These are phyloP conservation scores for Heliconius erato DNA, from an alignment of 2,888 invertebrate species.

Conservation along the genomic window DNA sequence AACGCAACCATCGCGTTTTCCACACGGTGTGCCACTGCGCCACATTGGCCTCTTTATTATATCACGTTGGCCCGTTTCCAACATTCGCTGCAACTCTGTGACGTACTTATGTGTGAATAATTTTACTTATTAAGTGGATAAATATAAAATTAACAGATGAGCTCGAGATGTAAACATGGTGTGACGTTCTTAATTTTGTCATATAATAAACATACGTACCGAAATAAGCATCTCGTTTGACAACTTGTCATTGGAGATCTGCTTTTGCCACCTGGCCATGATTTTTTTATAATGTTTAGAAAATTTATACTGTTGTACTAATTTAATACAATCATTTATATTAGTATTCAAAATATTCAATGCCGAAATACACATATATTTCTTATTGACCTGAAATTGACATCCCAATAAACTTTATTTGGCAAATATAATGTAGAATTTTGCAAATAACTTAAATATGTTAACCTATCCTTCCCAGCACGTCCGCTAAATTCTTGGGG, in stretches of 20 bases:
- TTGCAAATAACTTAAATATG: too few relatives aligned
- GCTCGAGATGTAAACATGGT: background rate
- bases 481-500: too few relatives aligned
- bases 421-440: background rate
- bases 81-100: slow-evolving; percentile 8
- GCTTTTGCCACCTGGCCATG: background rate
- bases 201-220: background rate
- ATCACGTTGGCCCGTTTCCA: slow-evolving; percentile 11
- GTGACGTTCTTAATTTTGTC: background rate
- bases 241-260: background rate
- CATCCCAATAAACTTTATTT: background rate
- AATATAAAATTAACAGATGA: background rate
- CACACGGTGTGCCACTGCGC: too few relatives aligned
- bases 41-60: too few relatives aligned
- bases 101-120: background rate
- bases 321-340: background rate
- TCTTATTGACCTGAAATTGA: background rate
- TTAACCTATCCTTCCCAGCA: too few relatives aligned
- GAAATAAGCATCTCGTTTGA: slow-evolving; percentile 1
- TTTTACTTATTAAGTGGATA: background rate
- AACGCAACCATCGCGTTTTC: too few relatives aligned
- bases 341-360: background rate
- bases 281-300: background rate
- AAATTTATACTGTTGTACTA: background rate
- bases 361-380: background rate